phyloP scores from a whole-genome alignment of 2,888 invertebrate genomes.

The Hermodice carunculata region DNA sequence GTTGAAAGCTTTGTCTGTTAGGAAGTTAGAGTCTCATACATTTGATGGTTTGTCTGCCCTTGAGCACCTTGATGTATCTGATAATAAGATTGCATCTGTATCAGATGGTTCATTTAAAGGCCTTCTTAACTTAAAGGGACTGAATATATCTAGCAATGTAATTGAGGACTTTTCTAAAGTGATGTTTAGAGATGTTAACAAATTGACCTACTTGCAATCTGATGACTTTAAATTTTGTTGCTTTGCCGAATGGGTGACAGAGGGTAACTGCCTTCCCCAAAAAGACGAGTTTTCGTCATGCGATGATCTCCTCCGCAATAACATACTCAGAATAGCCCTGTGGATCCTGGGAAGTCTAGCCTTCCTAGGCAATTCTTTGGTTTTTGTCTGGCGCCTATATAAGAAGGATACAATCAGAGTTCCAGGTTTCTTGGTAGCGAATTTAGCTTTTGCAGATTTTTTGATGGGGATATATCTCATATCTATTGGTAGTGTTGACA shows the following conservation, averaged over 20 bases:
- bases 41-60: slow-evolving; percentile 3
- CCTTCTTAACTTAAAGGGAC: not conserved
- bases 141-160: not conserved
- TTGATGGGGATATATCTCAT: slow-evolving; percentile 48
- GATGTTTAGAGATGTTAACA: not conserved
- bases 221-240: slow-evolving; percentile 22
- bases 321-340: slow-evolving; percentile 36
- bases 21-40: not conserved
- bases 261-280: slow-evolving; percentile 48
- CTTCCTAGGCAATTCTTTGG: slow-evolving; percentile 38
- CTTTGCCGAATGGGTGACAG: slow-evolving; percentile 5
- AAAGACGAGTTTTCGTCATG: slow-evolving; percentile 47
- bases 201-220: slow-evolving; percentile 10
- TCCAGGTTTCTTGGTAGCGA: slow-evolving; percentile 12
- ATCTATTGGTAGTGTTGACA: slow-evolving; percentile 44
- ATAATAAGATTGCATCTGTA: not conserved
- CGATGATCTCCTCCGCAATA: slow-evolving; percentile 43
- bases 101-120: not conserved
- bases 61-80: slow-evolving; percentile 9
- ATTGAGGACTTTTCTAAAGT: not conserved
- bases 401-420: slow-evolving; percentile 16
- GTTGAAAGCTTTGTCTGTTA: not conserved
- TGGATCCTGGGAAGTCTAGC: slow-evolving; percentile 42
- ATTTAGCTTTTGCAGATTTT: slow-evolving; percentile 46
- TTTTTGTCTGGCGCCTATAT: slow-evolving; percentile 32